Conservation (phyloP, 2,113 vertebrate species). For the Xenopus laevis region DNA sequence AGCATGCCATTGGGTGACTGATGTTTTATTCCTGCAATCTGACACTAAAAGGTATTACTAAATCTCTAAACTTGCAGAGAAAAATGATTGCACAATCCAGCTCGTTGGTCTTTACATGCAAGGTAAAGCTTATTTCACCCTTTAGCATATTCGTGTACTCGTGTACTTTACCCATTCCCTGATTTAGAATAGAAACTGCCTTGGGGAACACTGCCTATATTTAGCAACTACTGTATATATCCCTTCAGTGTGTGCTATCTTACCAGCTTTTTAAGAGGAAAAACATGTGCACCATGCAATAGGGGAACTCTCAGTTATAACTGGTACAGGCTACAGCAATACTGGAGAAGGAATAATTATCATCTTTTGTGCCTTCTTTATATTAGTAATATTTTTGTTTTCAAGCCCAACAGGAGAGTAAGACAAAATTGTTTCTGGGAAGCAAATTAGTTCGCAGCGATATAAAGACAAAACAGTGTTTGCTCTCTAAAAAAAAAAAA, state of each 20-base stretch:
- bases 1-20: not conserved
- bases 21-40: conserved; percentile 6
- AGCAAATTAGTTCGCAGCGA: conserved; percentile 5
- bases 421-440: not conserved
- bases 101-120: not conserved
- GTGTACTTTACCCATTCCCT: conserved; percentile 8
- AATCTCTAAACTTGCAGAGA: not conserved
- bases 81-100: not conserved
- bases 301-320: conserved; percentile 30
- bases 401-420: conserved; percentile 2
- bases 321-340: not conserved
- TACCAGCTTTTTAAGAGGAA: conserved; percentile 15
- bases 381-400: conserved; percentile 36
- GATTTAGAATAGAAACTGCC: conserved; percentile 32
- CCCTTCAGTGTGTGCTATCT: not conserved
- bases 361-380: conserved; percentile 21
- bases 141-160: conserved; percentile 20
- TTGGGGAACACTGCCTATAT: conserved; percentile 33
- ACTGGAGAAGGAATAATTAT: conserved; percentile 32
- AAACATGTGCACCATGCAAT: conserved; percentile 18
- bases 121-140: conserved; percentile 7
- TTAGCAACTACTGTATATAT: conserved; percentile 21
- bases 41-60: conserved; percentile 2
- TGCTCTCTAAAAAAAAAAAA: not conserved
- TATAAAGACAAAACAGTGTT: conserved; percentile 8